phyloP scores from a whole-genome alignment of 2,113 vertebrate species.

The Vulpes ferrilata region DNA sequence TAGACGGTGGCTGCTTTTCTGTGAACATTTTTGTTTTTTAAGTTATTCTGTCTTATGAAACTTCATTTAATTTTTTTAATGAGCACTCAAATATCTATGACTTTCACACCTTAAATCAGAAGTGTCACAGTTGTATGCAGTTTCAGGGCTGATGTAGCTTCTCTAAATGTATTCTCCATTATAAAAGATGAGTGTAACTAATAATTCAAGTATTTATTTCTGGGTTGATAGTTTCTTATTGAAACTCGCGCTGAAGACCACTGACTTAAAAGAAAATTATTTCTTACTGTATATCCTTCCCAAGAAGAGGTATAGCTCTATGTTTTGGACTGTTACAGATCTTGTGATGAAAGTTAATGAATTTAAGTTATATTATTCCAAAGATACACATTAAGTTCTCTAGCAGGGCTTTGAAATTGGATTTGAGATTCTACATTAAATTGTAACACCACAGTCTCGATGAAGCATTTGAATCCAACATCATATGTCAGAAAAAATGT shows the following conservation, averaged over 20 bases:
- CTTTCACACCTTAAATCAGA: background rate
- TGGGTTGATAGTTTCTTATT: background rate
- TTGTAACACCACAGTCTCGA: background rate
- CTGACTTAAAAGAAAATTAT: conserved; percentile 23
- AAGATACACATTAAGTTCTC: conserved; percentile 21
- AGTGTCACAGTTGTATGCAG: background rate
- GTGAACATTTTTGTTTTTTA: background rate
- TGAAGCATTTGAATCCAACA: conserved; percentile 47
- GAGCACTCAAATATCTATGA: background rate
- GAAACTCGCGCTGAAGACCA: background rate
- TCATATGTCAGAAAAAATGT: background rate
- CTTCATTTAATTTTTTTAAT: background rate
- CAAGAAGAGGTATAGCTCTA: background rate
- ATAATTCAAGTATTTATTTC: conserved; percentile 2
- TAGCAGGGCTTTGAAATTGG: background rate
- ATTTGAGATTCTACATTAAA: conserved; percentile 53
- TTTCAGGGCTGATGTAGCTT: background rate
- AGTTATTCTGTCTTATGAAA: background rate
- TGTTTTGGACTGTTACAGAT: background rate
- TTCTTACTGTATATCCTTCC: conserved; percentile 13
- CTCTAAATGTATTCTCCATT: background rate
- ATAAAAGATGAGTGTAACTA: background rate
- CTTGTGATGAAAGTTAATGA: conserved; percentile 49
- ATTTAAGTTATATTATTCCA: conserved; percentile 45
- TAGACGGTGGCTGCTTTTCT: background rate